phyloP scores from a whole-genome alignment of 2,113 vertebrate genomes.

The Trichomycterus rosablanca region DNA sequence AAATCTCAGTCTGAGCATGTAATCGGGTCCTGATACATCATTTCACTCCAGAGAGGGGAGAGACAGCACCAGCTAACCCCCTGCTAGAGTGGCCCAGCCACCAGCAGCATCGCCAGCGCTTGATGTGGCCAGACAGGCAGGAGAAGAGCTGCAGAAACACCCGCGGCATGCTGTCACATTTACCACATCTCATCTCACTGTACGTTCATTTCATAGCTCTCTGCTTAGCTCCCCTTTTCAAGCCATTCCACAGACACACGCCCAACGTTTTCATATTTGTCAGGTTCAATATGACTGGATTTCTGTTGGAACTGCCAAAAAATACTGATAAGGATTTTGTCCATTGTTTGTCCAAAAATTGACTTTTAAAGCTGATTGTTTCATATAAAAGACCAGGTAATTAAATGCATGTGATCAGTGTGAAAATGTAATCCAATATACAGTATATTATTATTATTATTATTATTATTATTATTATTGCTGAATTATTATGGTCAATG shows the following conservation, averaged over 20 bases:
- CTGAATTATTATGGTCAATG: no score
- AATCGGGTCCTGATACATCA: conserved; percentile 51
- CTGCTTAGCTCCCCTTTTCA: conserved; percentile 23
- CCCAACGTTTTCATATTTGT: no score
- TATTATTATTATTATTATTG: no score
- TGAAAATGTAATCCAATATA: no score
- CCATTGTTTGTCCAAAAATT: no score
- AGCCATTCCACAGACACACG: conserved; percentile 26
- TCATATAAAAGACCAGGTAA: no score
- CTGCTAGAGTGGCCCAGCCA: conserved; percentile 54
- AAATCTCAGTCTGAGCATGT: conserved; percentile 30
- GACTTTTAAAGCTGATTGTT: no score
- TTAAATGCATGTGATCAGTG: no score
- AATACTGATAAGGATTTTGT: no score
- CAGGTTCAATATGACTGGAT: no score
- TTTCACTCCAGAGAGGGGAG: conserved; percentile 34
- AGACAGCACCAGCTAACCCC: conserved; percentile 50
- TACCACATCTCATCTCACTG: conserved; percentile 45
- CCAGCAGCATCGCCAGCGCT: conserved; percentile 58
- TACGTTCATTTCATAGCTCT: conserved; percentile 22
- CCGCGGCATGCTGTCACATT: conserved; percentile 57
- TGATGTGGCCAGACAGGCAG: conserved; percentile 64
- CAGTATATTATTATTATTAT: no score
- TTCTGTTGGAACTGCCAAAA: no score
- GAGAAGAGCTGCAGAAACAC: conserved; percentile 57